Conservation (phyloP, 1,140 invertebrate species). For the Steinernema khuongi region DNA sequence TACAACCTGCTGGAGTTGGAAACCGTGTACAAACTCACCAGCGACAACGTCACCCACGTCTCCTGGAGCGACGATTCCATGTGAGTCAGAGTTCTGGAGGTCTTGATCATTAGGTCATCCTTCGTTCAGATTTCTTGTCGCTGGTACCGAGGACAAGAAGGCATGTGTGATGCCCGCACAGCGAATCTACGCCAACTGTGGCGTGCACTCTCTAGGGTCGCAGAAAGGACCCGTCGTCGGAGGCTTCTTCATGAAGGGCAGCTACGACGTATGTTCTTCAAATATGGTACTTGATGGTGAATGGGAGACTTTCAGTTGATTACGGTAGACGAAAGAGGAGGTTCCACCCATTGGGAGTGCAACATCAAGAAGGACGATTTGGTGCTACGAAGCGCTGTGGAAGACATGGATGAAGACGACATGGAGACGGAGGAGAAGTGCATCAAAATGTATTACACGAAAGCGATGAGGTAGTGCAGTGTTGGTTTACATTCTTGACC, state of each 20-base stretch:
- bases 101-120: not conserved
- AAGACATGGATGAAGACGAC: constrained; percentile 26
- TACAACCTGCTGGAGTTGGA: constrained; percentile 83
- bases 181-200: constrained; percentile 64
- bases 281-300: constrained; percentile 18
- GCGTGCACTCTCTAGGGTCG: constrained; percentile 67
- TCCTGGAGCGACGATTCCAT: constrained; percentile 86
- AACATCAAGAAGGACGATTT: constrained; percentile 69
- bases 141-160: constrained; percentile 29
- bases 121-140: constrained; percentile 22
- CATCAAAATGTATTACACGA: constrained; percentile 26
- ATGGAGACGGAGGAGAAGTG: not conserved
- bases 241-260: constrained; percentile 79
- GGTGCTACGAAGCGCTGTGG: too few species aligned
- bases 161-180: constrained; percentile 19
- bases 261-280: constrained; percentile 66
- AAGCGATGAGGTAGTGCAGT: constrained; percentile 19
- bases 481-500: constrained; percentile 10
- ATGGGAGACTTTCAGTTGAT: constrained; percentile 56
- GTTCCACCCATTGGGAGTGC: constrained; percentile 81
- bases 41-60: constrained; percentile 75
- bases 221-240: constrained; percentile 76
- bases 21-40: constrained; percentile 72
- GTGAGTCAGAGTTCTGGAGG: constrained; percentile 60
- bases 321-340: constrained; percentile 65